These are phyloP conservation scores for Thinocorus orbignyianus DNA, from an alignment of 2,113 vertebrate genomes.

Conservation along the genomic window DNA sequence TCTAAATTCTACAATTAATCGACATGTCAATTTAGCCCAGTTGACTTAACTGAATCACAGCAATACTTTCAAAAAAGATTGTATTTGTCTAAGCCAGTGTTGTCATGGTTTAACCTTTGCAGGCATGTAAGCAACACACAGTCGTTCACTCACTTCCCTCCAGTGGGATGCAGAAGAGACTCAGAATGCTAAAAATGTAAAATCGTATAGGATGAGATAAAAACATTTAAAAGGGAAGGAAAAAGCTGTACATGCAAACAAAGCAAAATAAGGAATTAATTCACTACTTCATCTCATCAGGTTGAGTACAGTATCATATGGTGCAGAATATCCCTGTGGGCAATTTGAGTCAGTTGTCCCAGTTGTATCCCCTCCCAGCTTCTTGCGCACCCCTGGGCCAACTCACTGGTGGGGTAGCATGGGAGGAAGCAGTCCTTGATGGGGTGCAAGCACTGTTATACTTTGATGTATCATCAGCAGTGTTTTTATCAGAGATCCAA, in stretches of 20 bases:
- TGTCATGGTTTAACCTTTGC: not conserved
- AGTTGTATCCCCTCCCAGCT: not conserved
- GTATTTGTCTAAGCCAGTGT: not conserved
- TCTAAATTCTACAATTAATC: not conserved
- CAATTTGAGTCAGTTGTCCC: not conserved
- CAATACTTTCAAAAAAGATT: not conserved
- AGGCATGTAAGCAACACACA: not conserved
- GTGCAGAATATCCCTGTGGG: not conserved
- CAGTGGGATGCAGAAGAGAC: not conserved
- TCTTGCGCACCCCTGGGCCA: not conserved
- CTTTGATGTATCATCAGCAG: rapidly evolving
- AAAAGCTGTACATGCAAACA: not conserved
- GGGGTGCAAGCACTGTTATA: not conserved
- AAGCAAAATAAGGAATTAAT: not conserved
- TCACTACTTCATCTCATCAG: not conserved
- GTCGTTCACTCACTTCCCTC: not conserved
- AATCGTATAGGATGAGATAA: rapidly evolving
- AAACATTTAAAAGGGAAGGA: not conserved
- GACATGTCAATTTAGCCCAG: not conserved
- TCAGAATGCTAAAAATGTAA: not conserved
- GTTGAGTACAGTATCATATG: rapidly evolving
- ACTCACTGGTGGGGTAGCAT: rapidly evolving
- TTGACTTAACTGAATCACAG: not conserved
- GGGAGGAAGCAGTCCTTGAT: not conserved
- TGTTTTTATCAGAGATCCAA: not conserved